phyloP scores from a whole-genome alignment of 1,140 invertebrate species.

The Mactra quadrangularis region DNA sequence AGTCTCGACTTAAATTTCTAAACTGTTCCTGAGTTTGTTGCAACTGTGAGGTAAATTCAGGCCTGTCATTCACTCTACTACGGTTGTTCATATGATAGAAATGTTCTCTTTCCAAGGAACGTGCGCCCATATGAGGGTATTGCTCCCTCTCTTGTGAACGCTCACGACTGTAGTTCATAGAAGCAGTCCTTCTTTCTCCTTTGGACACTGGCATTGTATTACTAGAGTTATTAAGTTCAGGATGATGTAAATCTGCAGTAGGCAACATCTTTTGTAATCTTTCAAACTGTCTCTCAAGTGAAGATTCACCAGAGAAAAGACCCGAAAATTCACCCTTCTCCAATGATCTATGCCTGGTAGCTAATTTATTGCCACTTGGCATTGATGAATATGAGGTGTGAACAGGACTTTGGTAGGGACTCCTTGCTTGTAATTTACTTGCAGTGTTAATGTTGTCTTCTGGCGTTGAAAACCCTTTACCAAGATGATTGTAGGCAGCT shows the following conservation, averaged over 20 bases:
- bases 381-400: conserved; percentile 45
- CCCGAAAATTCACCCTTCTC: conserved; percentile 73
- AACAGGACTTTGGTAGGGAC: conserved; percentile 66
- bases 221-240: conserved; percentile 46
- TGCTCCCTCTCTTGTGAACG: conserved; percentile 79
- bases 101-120: conserved; percentile 81
- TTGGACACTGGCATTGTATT: conserved; percentile 63
- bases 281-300: conserved; percentile 76
- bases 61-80: conserved; percentile 74
- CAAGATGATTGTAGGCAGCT: conserved; percentile 65
- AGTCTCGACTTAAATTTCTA: conserved; percentile 73
- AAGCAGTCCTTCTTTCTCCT: conserved; percentile 41
- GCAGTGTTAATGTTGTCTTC: conserved; percentile 48
- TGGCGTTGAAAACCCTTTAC: conserved; percentile 60
- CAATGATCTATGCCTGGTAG: conserved; percentile 68
- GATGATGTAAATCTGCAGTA: conserved; percentile 32
- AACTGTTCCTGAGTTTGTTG: conserved; percentile 75
- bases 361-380: conserved; percentile 66
- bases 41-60: conserved; percentile 69
- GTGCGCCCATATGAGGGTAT: conserved; percentile 82
- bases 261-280: conserved; percentile 70
- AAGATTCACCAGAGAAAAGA: conserved; percentile 72
- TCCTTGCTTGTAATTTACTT: conserved; percentile 65
- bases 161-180: conserved; percentile 73
- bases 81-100: conserved; percentile 68